Conservation (phyloP, 2,888 invertebrate genomes). For the Hypena proboscidalis region DNA sequence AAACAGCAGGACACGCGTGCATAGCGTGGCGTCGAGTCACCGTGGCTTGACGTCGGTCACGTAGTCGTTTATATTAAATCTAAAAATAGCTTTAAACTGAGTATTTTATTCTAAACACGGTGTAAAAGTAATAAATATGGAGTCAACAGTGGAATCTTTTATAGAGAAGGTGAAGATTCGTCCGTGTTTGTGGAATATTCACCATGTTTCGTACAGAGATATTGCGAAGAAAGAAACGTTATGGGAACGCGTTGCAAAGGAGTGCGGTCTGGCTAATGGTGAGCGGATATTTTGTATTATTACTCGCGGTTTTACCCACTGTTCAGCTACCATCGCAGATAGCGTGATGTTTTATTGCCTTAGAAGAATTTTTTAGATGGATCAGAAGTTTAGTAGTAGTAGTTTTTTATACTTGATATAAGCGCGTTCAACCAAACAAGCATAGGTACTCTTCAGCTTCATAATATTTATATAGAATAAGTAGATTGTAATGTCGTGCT, state of each 20-base stretch:
- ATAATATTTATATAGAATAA: too few species aligned
- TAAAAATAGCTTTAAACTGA: not conserved
- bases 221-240: constrained; percentile 1
- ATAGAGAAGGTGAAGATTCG: constrained; percentile 11
- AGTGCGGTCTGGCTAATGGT: constrained; percentile 15
- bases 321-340: too few species aligned
- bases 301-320: too few species aligned
- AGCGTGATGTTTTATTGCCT: too few species aligned
- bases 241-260: constrained; percentile 13
- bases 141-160: constrained; percentile 18
- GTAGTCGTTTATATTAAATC: not conserved
- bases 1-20: constrained; percentile 8
- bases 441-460: too few species aligned
- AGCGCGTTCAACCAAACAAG: too few species aligned
- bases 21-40: constrained; percentile 10
- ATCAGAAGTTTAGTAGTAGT: too few species aligned
- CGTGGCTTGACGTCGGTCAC: not conserved
- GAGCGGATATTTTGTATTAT: not conserved
- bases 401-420: too few species aligned
- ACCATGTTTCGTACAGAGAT: constrained; percentile 16
- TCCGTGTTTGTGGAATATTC: constrained; percentile 22
- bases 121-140: not conserved
- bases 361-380: too few species aligned
- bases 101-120: not conserved
- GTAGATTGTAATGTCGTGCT: too few species aligned